A percentile compares a stretch with the other conserved stretches of the same genome.
phyloP scores from a whole-genome alignment of 2,888 invertebrate genomes.

The Scaptomyza caliginosa region DNA sequence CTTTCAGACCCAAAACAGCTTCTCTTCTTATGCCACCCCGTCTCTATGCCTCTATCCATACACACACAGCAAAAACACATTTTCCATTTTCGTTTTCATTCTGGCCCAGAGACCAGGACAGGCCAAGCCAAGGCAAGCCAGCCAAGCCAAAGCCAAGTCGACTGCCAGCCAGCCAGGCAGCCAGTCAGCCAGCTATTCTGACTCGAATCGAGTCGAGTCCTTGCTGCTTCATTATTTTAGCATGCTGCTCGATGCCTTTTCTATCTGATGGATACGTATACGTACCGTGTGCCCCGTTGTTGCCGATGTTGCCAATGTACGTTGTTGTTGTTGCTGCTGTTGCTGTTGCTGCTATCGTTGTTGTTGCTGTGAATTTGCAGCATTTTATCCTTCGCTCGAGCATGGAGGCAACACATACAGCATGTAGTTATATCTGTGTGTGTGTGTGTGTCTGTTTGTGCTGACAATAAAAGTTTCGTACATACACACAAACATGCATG shows the following conservation, averaged over 20 bases:
- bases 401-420: constrained; percentile 47
- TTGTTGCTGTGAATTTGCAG: constrained; percentile 77
- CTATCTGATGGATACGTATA: constrained; percentile 80
- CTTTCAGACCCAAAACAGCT: constrained; percentile 32
- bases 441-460: constrained; percentile 65
- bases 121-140: constrained; percentile 20
- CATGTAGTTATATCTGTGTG: constrained; percentile 31
- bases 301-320: constrained; percentile 22
- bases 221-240: constrained; percentile 80
- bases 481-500: constrained; percentile 57
- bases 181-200: constrained; percentile 35
- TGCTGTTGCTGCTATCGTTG: constrained; percentile 35
- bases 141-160: constrained; percentile 43
- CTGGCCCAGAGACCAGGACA: constrained; percentile 58
- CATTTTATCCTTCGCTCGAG: constrained; percentile 76
- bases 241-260: constrained; percentile 79
- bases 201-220: constrained; percentile 59
- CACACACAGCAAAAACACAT: constrained; percentile 53
- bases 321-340: constrained; percentile 36
- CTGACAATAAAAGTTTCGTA: constrained; percentile 76
- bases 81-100: constrained; percentile 79
- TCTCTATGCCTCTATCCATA: constrained; percentile 1
- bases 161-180: constrained; percentile 38
- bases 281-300: constrained; percentile 67
- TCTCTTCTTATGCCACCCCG: not conserved